Base-by-base conservation (phyloP, 1,140 invertebrate genomes). In the Drosophila persimilis region DNA sequence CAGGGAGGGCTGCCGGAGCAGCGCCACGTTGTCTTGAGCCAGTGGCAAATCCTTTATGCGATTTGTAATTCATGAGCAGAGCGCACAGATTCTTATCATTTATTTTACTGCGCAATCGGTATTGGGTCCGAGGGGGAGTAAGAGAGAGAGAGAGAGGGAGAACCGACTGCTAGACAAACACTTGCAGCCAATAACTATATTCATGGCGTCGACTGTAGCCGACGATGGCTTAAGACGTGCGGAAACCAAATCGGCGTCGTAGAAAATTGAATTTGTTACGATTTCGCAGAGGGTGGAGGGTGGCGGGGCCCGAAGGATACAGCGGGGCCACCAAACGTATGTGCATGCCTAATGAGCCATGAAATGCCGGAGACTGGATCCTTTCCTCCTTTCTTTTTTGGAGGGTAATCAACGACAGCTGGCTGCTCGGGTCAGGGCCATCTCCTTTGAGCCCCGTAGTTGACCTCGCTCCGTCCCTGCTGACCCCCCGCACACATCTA, bases 31-130 rank as follows among this genome's bases (percentile, higher is more conserved):
- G 43, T 48, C 71, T 58, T 63, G 70, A 85, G 73, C 75, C 71
- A 85, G 54, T 86, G 81, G 81, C 81, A 86, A 86, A 86, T 86
- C 83, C 83, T 86, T 86, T 86, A 83, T 86, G 78, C 83, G 83
- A 86, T 86, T 86, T 86, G 83, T 88, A 86, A 86, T 86, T 86
- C 83, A 86, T 86, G 83, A 86, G 83, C 78, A 88, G 81, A 63
- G 70, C 77, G 74, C 83, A 86, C 83, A 83, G 83, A 86, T 86
- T 88, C 78, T 83, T 86, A 86, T 86, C 83, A 88, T 86, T 88
- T 86, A 86, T 88, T 86, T 88, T 86, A 80, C 76, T 73, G 76
- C 57, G 80, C 80, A 74, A 84, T 67, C 65, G 80, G 75, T 69
- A 84, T 79, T 52, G 61, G 61, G 46, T 56, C 31, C 29, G 0